Evolutionary conservation across 2,797 vertebrate species (phyloP).

Genomic region (Centropyge bicolor): DNA sequence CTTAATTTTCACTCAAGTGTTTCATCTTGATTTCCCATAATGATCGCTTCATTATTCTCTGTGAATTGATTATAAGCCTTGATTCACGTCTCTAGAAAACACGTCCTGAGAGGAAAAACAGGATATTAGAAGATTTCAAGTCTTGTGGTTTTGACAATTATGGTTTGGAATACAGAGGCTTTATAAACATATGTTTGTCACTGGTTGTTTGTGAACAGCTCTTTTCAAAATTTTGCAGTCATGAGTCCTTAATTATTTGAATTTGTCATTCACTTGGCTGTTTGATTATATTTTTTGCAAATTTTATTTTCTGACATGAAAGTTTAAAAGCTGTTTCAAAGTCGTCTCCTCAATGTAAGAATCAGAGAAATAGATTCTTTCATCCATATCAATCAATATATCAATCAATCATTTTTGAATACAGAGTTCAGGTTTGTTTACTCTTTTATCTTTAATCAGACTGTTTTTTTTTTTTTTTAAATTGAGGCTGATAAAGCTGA

Average conservation of each 20-base stretch:
- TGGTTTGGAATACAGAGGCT: neutral
- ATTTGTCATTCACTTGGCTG: no score
- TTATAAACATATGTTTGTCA: neutral
- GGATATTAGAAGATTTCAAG: conserved; percentile 1
- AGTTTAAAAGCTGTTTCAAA: neutral
- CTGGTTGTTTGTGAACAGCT: neutral
- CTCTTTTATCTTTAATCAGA: neutral
- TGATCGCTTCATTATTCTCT: neutral
- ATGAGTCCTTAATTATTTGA: no score
- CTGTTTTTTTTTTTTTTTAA: neutral
- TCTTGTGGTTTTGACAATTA: neutral
- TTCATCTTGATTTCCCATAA: neutral
- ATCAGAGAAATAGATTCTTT: neutral
- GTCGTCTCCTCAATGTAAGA: no score
- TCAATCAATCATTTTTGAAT: neutral
- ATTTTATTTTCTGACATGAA: neutral
- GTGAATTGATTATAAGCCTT: neutral
- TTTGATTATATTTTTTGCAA: no score
- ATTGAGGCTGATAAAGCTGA: neutral
- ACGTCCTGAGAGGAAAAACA: neutral
- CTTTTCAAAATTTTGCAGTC: neutral
- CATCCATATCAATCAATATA: neutral
- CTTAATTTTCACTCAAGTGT: neutral
- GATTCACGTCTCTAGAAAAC: neutral
- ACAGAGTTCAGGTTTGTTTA: neutral